These are phyloP conservation scores for Ecliptopera silaceata DNA, from an alignment of 2,888 invertebrate species.

Conservation along the genomic window DNA sequence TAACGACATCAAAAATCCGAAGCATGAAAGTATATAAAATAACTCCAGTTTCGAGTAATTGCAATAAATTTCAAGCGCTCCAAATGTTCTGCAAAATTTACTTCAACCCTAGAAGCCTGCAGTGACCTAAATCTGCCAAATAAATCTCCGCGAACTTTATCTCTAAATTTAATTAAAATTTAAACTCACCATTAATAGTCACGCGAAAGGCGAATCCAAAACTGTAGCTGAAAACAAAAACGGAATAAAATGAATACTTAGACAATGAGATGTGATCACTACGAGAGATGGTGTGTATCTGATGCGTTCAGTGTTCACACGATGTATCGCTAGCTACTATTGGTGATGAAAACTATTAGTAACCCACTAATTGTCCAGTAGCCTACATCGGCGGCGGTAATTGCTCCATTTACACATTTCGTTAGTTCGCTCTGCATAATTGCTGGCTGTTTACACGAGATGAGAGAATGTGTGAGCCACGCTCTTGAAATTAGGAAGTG, in stretches of 20 bases:
- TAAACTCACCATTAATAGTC: conserved; percentile 9
- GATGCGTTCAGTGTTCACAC: conserved; percentile 63
- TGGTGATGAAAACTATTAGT: conserved; percentile 82
- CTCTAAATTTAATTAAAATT: conserved; percentile 36
- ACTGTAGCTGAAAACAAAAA: conserved; percentile 16
- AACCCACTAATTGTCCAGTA: conserved; percentile 77
- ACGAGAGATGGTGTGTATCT: conserved; percentile 69
- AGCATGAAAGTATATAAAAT: neutral
- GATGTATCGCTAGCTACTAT: conserved; percentile 66
- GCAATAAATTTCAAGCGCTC: conserved; percentile 60
- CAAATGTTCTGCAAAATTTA: conserved; percentile 52
- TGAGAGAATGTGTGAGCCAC: conserved; percentile 68
- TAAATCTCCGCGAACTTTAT: conserved; percentile 54
- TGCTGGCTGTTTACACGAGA: conserved; percentile 72
- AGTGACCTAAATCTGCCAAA: conserved; percentile 59
- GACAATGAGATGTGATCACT: conserved; percentile 57
- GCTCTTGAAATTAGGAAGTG: conserved; percentile 56
- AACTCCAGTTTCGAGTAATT: conserved; percentile 46
- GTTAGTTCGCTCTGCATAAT: conserved; percentile 79
- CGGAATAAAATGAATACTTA: conserved; percentile 15
- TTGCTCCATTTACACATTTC: conserved; percentile 82
- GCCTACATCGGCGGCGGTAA: conserved; percentile 80
- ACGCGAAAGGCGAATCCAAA: conserved; percentile 6
- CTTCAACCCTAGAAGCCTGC: conserved; percentile 58
- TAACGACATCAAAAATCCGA: neutral